Evolutionary conservation across 2,113 vertebrate species (phyloP).

Genomic region (Oriolus oriolus): DNA sequence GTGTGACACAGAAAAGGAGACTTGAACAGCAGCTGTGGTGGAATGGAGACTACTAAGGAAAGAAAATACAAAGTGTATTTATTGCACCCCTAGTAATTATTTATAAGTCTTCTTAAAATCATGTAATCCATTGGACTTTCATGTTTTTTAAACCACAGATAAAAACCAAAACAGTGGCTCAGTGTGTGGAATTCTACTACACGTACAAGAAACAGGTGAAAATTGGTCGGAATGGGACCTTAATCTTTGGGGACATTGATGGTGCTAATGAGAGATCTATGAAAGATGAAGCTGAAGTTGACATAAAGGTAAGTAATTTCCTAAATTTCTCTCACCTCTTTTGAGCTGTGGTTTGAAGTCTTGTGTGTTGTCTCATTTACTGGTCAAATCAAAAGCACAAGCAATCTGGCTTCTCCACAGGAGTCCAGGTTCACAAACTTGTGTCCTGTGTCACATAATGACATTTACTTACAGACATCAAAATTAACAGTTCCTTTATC

Average conservation of each 20-base stretch:
- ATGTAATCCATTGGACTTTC: background rate
- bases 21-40: background rate
- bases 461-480: background rate
- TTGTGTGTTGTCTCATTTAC: background rate
- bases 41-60: background rate
- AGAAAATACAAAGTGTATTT: background rate
- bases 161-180: constrained; percentile 92
- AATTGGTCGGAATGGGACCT: constrained; percentile 87
- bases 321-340: background rate
- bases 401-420: background rate
- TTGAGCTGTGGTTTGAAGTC: background rate
- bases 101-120: background rate
- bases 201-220: constrained; percentile 97
- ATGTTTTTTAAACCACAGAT: constrained; percentile 75
- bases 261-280: constrained; percentile 63
- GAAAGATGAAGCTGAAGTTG: constrained; percentile 86
- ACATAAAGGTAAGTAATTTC: constrained; percentile 81
- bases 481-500: constrained; percentile 34
- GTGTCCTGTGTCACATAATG: background rate
- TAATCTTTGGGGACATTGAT: constrained; percentile 88
- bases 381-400: background rate
- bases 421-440: background rate
- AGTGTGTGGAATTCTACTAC: constrained; percentile 98
- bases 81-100: background rate
- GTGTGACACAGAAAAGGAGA: background rate